phyloP scores from a whole-genome alignment of 2,888 invertebrate species.

The Sacculina carcini region DNA sequence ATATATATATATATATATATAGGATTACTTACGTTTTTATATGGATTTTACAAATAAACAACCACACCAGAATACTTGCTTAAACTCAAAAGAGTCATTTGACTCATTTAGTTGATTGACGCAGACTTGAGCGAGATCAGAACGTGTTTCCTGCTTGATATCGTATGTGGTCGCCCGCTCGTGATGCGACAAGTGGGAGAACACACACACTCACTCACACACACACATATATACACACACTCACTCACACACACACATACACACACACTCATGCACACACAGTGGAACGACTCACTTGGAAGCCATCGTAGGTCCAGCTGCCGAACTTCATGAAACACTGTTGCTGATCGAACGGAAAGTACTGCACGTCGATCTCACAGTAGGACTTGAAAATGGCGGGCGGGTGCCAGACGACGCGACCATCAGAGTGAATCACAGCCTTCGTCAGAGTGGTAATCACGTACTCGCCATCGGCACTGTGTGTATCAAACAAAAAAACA shows the following conservation, averaged over 20 bases:
- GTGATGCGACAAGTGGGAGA: background rate
- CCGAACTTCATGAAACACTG: slow-evolving; percentile 88
- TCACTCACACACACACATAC: background rate
- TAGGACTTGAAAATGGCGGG: slow-evolving; percentile 95
- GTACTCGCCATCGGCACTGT: slow-evolving; percentile 62
- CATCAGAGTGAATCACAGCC: slow-evolving; percentile 65
- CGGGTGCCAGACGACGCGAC: slow-evolving; percentile 82
- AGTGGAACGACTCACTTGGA: slow-evolving; percentile 51
- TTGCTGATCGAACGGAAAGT: slow-evolving; percentile 83
- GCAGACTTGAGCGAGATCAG: too few species aligned
- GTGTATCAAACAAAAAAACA: slow-evolving; percentile 9
- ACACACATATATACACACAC: background rate
- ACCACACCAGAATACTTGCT: background rate
- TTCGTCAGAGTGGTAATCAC: slow-evolving; percentile 78
- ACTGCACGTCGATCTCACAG: slow-evolving; percentile 67
- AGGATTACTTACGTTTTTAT: background rate
- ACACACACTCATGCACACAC: background rate
- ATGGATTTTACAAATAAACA: background rate
- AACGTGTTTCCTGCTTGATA: too few species aligned
- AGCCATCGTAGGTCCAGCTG: slow-evolving; percentile 81
- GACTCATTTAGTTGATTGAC: too few species aligned
- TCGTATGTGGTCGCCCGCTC: too few species aligned
- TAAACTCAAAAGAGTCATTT: too few species aligned
- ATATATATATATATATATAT: background rate
- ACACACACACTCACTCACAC: background rate